phyloP scores from a whole-genome alignment of 2,113 vertebrate species.

The Pionites leucogaster region DNA sequence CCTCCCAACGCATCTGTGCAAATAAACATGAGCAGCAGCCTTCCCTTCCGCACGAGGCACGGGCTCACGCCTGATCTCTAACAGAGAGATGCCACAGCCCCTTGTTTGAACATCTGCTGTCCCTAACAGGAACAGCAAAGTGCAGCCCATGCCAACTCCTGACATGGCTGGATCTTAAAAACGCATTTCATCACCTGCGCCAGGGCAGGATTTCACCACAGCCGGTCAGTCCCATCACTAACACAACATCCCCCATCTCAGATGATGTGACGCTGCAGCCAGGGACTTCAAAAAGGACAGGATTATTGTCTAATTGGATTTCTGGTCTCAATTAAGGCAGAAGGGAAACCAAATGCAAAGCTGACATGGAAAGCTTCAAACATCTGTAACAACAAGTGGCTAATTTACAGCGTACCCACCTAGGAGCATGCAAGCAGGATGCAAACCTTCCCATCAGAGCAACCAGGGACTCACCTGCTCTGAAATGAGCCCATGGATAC shows the following conservation, averaged over 20 bases:
- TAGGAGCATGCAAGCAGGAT: background rate
- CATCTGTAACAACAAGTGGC: conserved; percentile 13
- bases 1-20: background rate
- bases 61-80: background rate
- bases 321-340: conserved; percentile 60
- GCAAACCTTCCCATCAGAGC: background rate
- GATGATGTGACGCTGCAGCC: background rate
- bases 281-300: background rate
- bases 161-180: background rate
- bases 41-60: rapidly evolving
- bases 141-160: background rate
- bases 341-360: background rate
- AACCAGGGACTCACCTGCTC: background rate
- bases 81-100: background rate
- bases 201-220: background rate
- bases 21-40: background rate
- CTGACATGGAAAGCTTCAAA: conserved; percentile 2
- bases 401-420: background rate
- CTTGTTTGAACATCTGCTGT: background rate
- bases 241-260: background rate
- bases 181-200: rapidly evolving
- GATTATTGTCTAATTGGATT: conserved; percentile 48
- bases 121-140: rapidly evolving
- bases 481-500: rapidly evolving
- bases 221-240: background rate